phyloP scores from a whole-genome alignment of 2,797 vertebrate genomes.

The Brachyrhaphis roseni region DNA sequence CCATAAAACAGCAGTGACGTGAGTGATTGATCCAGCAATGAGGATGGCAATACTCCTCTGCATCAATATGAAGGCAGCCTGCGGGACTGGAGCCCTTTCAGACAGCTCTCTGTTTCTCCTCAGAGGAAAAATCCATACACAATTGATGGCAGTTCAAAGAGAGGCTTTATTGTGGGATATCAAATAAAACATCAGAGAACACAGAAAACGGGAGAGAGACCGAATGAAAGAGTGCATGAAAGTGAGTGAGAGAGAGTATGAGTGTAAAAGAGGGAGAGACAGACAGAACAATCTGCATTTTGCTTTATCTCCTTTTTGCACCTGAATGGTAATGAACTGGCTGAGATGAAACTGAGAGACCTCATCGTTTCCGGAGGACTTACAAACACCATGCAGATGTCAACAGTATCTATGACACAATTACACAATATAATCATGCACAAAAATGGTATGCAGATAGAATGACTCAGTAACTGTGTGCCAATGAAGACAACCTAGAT shows the following conservation, averaged over 20 bases:
- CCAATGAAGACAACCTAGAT: slow-evolving; percentile 63
- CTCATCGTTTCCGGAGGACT: slow-evolving; percentile 63
- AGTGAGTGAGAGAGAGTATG: slow-evolving; percentile 65
- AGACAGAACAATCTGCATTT: slow-evolving; percentile 77
- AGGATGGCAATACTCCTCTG: slow-evolving; percentile 83
- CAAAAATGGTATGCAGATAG: slow-evolving; percentile 63
- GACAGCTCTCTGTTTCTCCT: slow-evolving; percentile 83
- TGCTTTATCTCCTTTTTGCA: slow-evolving; percentile 78
- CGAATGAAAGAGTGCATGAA: slow-evolving; percentile 67
- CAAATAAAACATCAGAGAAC: slow-evolving; percentile 84
- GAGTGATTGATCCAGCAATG: slow-evolving; percentile 84
- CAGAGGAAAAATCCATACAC: slow-evolving; percentile 84
- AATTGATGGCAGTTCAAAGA: slow-evolving; percentile 84
- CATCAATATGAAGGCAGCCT: slow-evolving; percentile 83
- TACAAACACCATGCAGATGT: slow-evolving; percentile 69
- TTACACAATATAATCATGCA: slow-evolving; percentile 66
- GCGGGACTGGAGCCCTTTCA: slow-evolving; percentile 82
- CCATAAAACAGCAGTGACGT: slow-evolving; percentile 82
- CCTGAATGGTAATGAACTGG: slow-evolving; percentile 80
- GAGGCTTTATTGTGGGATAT: slow-evolving; percentile 84
- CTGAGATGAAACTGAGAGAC: slow-evolving; percentile 66
- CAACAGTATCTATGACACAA: slow-evolving; percentile 74
- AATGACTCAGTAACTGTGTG: slow-evolving; percentile 50
- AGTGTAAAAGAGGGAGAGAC: slow-evolving; percentile 63
- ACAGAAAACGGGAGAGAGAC: slow-evolving; percentile 72